Conservation (phyloP, 2,113 vertebrate species). For the Epinephelus moara region DNA sequence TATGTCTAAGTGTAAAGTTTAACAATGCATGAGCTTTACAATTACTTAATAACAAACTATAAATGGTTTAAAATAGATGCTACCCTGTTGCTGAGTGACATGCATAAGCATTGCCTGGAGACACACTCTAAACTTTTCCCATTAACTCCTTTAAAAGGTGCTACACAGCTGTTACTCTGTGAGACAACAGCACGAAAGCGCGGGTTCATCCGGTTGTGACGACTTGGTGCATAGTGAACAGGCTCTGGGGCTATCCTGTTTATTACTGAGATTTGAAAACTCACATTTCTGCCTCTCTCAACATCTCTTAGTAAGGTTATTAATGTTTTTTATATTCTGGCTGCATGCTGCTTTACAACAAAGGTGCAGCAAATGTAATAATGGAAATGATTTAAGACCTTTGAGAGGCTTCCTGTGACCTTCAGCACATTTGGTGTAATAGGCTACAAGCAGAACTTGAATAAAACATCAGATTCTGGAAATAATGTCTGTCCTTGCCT, state of each 20-base stretch:
- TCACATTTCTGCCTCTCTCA: not conserved
- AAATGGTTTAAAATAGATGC: not conserved
- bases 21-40: not conserved
- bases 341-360: not conserved
- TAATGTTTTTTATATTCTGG: not conserved
- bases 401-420: not conserved
- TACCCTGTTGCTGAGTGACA: conserved; percentile 3
- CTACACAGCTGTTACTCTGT: not conserved
- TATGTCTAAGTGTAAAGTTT: not conserved
- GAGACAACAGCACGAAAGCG: not conserved
- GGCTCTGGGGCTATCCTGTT: not conserved
- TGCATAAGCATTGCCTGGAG: not conserved
- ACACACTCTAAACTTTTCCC: not conserved
- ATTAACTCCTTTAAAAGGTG: not conserved
- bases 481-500: not conserved
- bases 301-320: not conserved
- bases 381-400: not conserved
- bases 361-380: not conserved
- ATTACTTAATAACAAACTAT: not conserved
- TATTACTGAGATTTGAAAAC: not conserved
- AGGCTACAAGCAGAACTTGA: not conserved
- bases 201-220: not conserved
- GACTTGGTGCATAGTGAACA: not conserved
- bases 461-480: not conserved
- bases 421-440: not conserved